Evolutionary conservation across 2,113 vertebrate species (phyloP).

Genomic region (Eira barbara): DNA sequence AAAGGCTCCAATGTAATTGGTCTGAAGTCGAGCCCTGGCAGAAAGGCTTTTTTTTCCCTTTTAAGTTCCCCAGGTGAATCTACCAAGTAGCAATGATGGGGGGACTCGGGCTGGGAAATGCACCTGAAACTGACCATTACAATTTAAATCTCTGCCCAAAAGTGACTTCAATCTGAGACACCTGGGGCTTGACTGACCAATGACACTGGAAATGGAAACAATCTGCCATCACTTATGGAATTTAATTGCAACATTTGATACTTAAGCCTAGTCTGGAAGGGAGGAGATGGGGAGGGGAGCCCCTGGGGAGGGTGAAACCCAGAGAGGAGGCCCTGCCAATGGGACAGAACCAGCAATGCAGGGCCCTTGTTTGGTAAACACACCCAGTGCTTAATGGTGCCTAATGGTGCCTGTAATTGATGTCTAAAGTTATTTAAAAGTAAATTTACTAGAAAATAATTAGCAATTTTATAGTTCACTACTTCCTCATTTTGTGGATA

Average conservation of each 20-base stretch:
- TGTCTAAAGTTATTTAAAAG: slow-evolving; percentile 89
- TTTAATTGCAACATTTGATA: slow-evolving; percentile 38
- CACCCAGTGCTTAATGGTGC: slow-evolving; percentile 80
- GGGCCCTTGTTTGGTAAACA: slow-evolving; percentile 83
- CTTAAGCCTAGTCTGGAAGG: neutral
- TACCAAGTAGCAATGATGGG: neutral
- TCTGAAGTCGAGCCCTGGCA: neutral
- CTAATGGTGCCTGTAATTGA: slow-evolving; percentile 88
- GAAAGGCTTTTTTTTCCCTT: neutral
- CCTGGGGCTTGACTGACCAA: neutral
- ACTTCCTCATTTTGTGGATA: slow-evolving; percentile 84
- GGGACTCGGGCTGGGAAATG: neutral
- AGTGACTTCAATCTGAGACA: neutral
- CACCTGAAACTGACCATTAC: neutral
- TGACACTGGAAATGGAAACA: neutral
- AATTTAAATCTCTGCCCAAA: neutral
- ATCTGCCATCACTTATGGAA: neutral
- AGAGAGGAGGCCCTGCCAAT: slow-evolving; percentile 39
- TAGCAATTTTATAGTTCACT: slow-evolving; percentile 89
- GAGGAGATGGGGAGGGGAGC: neutral
- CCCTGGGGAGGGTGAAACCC: neutral
- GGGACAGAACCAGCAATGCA: slow-evolving; percentile 61
- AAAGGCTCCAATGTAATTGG: neutral
- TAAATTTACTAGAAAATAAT: slow-evolving; percentile 91
- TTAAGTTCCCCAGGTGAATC: neutral